Percentiles rank a stretch among this genome's conserved stretches.
Evolutionary conservation across 2,797 vertebrate species (phyloP).

Genomic region (Cuniculus paca): DNA sequence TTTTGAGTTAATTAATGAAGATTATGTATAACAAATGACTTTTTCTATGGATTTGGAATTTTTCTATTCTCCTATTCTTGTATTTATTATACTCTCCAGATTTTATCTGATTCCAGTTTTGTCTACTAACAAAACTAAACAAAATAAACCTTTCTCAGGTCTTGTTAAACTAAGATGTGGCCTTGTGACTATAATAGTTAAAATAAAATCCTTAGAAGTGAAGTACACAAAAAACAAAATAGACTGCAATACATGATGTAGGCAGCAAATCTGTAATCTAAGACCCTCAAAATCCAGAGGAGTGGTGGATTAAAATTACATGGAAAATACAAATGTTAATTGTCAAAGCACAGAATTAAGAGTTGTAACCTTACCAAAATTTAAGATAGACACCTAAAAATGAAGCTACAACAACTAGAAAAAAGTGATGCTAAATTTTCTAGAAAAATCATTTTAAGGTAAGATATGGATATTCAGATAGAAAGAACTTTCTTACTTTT

Average conservation of each 20-base stretch:
- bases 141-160: neutral
- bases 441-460: conserved; percentile 18
- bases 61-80: neutral
- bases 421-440: neutral
- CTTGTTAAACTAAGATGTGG: neutral
- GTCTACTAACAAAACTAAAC: neutral
- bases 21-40: neutral
- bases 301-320: neutral
- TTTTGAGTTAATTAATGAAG: neutral
- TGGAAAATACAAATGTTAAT: neutral
- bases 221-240: neutral
- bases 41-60: neutral
- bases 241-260: neutral
- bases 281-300: neutral
- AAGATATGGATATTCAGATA: neutral
- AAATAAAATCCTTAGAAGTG: neutral
- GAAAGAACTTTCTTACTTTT: neutral
- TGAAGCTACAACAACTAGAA: neutral
- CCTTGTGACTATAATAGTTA: neutral
- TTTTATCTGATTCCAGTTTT: neutral
- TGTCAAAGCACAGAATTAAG: neutral
- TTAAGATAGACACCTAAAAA: no score
- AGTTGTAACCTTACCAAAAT: neutral
- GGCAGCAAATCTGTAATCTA: neutral
- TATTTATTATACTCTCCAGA: neutral